Conservation (phyloP, 2,888 invertebrate genomes). For the Allolobophora icterica region DNA sequence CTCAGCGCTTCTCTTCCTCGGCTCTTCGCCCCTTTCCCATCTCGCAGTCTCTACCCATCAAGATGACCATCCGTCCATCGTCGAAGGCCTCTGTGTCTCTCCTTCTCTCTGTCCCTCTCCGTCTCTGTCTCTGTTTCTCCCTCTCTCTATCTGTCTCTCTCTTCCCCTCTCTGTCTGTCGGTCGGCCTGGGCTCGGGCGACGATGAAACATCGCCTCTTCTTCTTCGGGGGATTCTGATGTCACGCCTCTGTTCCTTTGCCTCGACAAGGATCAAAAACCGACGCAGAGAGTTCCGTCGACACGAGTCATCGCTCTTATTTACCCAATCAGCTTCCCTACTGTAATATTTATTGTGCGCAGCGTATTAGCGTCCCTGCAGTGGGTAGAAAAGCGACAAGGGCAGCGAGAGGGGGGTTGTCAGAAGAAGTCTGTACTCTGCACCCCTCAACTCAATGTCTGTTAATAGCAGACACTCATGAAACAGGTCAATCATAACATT, state of each 20-base stretch:
- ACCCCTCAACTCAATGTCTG: not conserved
- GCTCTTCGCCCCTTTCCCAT: not conserved
- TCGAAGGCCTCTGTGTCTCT: too few relatives aligned
- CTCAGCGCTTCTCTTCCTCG: too few relatives aligned
- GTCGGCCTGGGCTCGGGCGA: not conserved
- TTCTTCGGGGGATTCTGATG: not conserved
- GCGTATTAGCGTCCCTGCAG: not conserved
- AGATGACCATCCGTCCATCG: not conserved
- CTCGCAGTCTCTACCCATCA: not conserved
- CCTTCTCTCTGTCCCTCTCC: too few relatives aligned
- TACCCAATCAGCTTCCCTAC: conserved; percentile 17
- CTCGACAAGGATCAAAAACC: not conserved
- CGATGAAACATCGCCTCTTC: not conserved
- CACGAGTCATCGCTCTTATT: conserved; percentile 7
- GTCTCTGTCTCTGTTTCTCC: too few relatives aligned
- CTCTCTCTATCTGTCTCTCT: too few relatives aligned
- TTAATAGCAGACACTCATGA: not conserved
- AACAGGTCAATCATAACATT: too few relatives aligned
- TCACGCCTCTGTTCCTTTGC: not conserved
- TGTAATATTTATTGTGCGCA: not conserved
- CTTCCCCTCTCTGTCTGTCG: too few relatives aligned
- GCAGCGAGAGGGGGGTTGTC: not conserved
- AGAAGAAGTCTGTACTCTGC: not conserved
- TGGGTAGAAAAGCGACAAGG: not conserved
- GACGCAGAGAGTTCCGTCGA: not conserved